Evolutionary conservation across 2,888 invertebrate genomes (phyloP).

Genomic region (Mesoligia furuncula): DNA sequence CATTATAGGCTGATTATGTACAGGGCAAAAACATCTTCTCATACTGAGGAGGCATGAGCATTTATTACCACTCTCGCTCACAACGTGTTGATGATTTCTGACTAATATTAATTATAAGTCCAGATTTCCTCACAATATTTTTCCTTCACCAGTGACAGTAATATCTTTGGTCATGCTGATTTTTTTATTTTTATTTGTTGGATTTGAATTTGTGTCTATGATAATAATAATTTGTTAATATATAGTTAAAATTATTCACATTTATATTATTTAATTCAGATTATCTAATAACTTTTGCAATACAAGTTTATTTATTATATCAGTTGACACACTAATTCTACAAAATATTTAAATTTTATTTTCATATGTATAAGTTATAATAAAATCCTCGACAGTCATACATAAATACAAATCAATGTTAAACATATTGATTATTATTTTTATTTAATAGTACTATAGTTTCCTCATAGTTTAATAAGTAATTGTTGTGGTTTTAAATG

Average conservation of each 20-base stretch:
- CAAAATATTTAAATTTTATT: constrained; percentile 29
- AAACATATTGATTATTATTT: constrained; percentile 23
- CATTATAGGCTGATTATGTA: neutral
- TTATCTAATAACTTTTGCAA: neutral
- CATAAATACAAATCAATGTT: constrained; percentile 8
- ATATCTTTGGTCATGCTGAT: neutral
- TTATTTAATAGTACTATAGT: constrained; percentile 15
- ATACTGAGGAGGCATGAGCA: neutral
- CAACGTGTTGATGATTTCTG: neutral
- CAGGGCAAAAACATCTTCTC: neutral
- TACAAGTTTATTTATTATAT: neutral
- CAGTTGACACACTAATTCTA: neutral
- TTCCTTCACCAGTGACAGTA: neutral
- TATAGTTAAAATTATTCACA: neutral
- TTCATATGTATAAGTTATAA: constrained; percentile 8
- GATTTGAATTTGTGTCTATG: neutral
- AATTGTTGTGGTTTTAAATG: constrained; percentile 45
- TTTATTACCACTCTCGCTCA: neutral
- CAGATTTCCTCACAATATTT: neutral
- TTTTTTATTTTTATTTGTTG: neutral
- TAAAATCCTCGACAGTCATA: constrained; percentile 25
- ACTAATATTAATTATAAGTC: neutral
- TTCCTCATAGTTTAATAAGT: constrained; percentile 39
- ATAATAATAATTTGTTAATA: neutral
- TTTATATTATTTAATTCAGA: neutral